A percentile compares a stretch with the other conserved stretches of the same genome.
phyloP scores from a whole-genome alignment of 1,140 invertebrate genomes.

The Heliconius eleuchia region DNA sequence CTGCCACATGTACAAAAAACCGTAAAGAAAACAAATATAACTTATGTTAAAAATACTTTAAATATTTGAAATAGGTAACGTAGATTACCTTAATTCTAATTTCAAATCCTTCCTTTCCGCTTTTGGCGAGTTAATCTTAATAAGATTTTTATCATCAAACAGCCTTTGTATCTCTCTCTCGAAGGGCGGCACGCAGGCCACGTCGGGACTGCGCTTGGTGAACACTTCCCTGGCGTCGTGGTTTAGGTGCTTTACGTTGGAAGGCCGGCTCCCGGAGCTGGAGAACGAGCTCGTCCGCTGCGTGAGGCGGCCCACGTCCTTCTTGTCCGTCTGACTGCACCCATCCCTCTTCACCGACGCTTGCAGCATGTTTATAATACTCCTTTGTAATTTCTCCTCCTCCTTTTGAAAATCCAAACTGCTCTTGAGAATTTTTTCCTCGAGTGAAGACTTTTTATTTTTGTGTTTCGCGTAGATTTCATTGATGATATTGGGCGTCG shows the following conservation, averaged over 20 bases:
- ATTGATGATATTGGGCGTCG: conserved; percentile 54
- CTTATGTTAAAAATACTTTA: no score
- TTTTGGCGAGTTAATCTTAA: conserved; percentile 83
- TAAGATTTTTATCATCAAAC: conserved; percentile 86
- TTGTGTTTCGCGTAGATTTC: conserved; percentile 74
- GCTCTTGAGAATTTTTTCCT: conserved; percentile 71
- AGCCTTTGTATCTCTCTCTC: conserved; percentile 88
- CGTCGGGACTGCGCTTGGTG: conserved; percentile 76
- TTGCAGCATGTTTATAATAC: conserved; percentile 78
- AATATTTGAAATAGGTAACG: conserved; percentile 8
- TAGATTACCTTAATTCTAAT: conserved; percentile 67
- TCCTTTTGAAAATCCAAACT: conserved; percentile 72
- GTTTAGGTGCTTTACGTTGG: conserved; percentile 77
- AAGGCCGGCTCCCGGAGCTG: conserved; percentile 75
- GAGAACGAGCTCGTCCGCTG: conserved; percentile 78
- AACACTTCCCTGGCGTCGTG: conserved; percentile 76
- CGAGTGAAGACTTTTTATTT: conserved; percentile 68
- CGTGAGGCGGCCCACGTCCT: conserved; percentile 73
- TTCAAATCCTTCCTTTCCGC: conserved; percentile 81
- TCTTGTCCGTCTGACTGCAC: conserved; percentile 85
- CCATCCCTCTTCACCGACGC: conserved; percentile 83
- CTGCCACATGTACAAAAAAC: no score
- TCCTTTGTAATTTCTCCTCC: conserved; percentile 77
- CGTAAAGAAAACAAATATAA: no score
- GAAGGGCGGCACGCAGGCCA: conserved; percentile 83